A percentile compares a stretch with the other conserved stretches of the same genome.
Conservation (phyloP, 1,140 invertebrate genomes). For the Apocrypta bakeri region DNA sequence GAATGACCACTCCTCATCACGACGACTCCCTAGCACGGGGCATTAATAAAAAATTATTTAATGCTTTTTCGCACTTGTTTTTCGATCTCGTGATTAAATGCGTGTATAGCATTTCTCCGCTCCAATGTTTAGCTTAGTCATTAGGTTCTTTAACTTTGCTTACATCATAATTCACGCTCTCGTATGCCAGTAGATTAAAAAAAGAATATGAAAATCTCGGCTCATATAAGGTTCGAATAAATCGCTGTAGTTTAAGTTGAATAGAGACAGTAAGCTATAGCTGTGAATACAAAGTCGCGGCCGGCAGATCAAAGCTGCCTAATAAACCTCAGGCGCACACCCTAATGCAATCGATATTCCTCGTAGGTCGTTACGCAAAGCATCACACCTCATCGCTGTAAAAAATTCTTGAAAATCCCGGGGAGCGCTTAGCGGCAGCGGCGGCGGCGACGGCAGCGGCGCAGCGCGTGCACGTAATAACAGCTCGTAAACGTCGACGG, state of each 20-base stretch:
- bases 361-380: slow-evolving; percentile 17
- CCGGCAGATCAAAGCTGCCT: slow-evolving; percentile 24
- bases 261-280: too few relatives aligned
- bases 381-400: slow-evolving; percentile 8
- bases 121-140: slow-evolving; percentile 14
- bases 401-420: slow-evolving; percentile 36
- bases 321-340: background rate
- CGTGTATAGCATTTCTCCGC: background rate
- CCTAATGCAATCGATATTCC: slow-evolving; percentile 38
- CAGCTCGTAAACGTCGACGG: slow-evolving; percentile 48
- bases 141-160: background rate
- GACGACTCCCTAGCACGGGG: too few relatives aligned
- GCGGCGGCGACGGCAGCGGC: too few relatives aligned
- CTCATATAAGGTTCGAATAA: background rate
- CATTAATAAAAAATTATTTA: slow-evolving; percentile 10
- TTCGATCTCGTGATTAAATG: background rate
- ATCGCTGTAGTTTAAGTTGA: background rate
- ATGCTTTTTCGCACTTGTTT: slow-evolving; percentile 17
- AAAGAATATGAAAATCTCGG: background rate
- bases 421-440: too few relatives aligned
- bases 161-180: background rate
- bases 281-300: background rate
- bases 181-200: background rate
- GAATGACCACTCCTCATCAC: background rate
- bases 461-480: slow-evolving; percentile 49